Evolutionary conservation across 2,888 invertebrate species (phyloP), one percentile per base, ranked within the genome.

Genomic region (Neoitamus cyanurus): DNA sequence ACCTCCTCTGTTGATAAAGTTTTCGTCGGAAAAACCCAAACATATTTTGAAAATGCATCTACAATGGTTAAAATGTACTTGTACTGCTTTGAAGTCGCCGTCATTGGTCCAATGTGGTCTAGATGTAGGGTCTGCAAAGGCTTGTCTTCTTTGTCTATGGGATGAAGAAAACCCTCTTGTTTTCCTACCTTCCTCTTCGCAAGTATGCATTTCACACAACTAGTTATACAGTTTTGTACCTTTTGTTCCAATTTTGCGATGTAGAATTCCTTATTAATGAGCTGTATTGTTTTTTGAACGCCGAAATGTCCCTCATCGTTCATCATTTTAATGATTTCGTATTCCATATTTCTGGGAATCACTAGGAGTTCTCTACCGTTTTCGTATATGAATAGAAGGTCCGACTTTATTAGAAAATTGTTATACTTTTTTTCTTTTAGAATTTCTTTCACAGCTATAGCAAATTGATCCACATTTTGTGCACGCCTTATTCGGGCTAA

Each of bases 31-130:
- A 70, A 84, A 11, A 78, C n/a, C 84, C 84, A 89, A 0, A 85
- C 86, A 84, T 89, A 89, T 82, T 89, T 90, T 0, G 88, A 86
- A 75, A 89, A 89, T 1, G 84, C 88, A 80, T 90, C 90, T 3
- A 89, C 85, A 0, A 90, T 86, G 0, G 86, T 88, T 11, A 90
- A 88, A 15, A 89, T 86, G 83, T 89, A 85, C 30, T 87, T 86
- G 82, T 88, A 89, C 15, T 86, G 85, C 83, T 89, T 89, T 20
- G 87, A 85, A 1, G 89, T 89, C n/a, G n/a, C n/a, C n/a, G n/a
- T n/a, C n/a, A n/a, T 13, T 87, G 83, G 3, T 15, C 48, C 48
- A 15, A 48, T 48, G 7, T 48, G 48, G 15, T 48, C 48, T 15
- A 48, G 15, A 48, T 48, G 48, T 48, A 48, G 13, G 13, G 48